Conservation (phyloP, 2,113 vertebrate species). For the Pogonocichla stellata region DNA sequence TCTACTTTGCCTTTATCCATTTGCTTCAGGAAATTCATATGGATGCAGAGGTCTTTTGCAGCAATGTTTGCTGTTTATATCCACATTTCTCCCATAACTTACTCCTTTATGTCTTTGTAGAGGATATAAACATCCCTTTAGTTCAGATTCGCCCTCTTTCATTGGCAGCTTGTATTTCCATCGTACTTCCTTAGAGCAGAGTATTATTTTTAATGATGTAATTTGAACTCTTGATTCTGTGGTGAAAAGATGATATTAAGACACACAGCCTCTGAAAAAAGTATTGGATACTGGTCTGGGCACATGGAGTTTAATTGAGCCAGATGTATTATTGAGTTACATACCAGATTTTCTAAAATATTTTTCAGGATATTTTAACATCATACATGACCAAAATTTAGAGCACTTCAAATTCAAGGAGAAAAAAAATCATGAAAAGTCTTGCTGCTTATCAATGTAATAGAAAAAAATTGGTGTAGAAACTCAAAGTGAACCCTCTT, state of each 20-base stretch:
- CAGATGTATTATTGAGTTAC: not conserved
- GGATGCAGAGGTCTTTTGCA: constrained; percentile 16
- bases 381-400: not conserved
- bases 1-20: not conserved
- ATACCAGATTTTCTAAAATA: not conserved
- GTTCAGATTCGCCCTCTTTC: not conserved
- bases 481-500: not conserved
- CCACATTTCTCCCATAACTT: constrained; percentile 5
- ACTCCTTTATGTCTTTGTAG: constrained; percentile 16
- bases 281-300: not conserved
- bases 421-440: not conserved
- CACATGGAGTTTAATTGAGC: constrained; percentile 22
- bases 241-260: constrained; percentile 37
- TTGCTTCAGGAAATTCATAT: not conserved
- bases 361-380: not conserved
- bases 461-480: not conserved
- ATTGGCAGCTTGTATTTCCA: not conserved
- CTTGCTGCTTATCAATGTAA: not conserved
- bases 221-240: constrained; percentile 46
- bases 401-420: not conserved
- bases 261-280: constrained; percentile 21
- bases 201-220: constrained; percentile 41
- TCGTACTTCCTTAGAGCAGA: not conserved
- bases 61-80: constrained; percentile 27
- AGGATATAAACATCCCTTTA: constrained; percentile 21